phyloP scores from a whole-genome alignment of 2,888 invertebrate genomes.

The Drosophila crucigera region DNA sequence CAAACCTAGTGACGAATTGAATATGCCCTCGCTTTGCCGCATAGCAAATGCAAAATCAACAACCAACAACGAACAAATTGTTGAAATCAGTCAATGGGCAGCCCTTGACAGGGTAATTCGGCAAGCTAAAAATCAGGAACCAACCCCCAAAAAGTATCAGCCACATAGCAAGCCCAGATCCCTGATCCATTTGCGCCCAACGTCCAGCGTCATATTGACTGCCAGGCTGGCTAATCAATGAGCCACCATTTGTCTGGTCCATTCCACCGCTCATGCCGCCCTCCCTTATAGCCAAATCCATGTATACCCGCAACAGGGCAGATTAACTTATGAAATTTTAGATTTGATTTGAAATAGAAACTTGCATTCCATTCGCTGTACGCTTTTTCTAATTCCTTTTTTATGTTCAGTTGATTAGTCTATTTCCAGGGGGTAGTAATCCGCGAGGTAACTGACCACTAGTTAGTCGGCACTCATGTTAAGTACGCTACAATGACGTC shows the following conservation, averaged over 20 bases:
- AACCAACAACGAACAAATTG: constrained; percentile 37
- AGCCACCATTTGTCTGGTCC: constrained; percentile 51
- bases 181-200: neutral
- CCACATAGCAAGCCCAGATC: constrained; percentile 5
- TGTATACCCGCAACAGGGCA: neutral
- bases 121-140: constrained; percentile 24
- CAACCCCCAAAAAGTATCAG: constrained; percentile 44
- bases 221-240: constrained; percentile 57
- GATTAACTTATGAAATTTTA: constrained; percentile 30
- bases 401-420: neutral
- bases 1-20: neutral
- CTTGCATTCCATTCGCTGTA: neutral
- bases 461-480: neutral
- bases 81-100: constrained; percentile 52
- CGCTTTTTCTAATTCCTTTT: neutral
- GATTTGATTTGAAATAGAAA: constrained; percentile 31
- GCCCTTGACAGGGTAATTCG: constrained; percentile 30
- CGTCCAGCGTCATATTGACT: constrained; percentile 34
- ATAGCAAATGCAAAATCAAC: neutral
- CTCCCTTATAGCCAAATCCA: neutral
- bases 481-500: neutral
- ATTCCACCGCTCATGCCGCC: neutral
- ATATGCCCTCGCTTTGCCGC: neutral
- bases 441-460: neutral
- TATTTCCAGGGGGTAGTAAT: neutral